Conservation (phyloP, 2,888 invertebrate species). For the Catocala nupta region DNA sequence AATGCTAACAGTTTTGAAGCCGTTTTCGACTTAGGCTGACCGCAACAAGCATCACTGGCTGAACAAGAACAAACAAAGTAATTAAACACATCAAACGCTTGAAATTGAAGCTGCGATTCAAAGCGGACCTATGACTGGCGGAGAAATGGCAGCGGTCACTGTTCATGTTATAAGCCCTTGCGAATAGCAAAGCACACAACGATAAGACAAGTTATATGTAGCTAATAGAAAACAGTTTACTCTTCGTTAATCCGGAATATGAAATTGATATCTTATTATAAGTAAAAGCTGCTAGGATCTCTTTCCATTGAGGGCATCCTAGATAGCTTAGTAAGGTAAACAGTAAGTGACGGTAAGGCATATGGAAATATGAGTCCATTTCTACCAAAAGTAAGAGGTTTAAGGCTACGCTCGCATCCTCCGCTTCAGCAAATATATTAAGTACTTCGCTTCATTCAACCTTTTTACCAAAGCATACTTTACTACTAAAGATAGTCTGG, state of each 20-base stretch:
- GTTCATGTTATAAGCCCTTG: conserved; percentile 31
- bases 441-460: no score
- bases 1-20: conserved; percentile 81
- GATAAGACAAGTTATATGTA: conserved; percentile 33
- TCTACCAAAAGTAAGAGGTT: no score
- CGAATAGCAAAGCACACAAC: conserved; percentile 33
- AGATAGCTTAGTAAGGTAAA: no score
- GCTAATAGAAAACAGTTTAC: conserved; percentile 29
- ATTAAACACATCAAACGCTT: conserved; percentile 86
- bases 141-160: conserved; percentile 46
- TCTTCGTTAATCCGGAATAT: not conserved
- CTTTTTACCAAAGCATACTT: no score
- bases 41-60: conserved; percentile 78
- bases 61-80: conserved; percentile 86
- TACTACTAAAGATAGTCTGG: no score
- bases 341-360: no score
- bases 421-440: no score
- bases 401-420: no score
- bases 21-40: conserved; percentile 81
- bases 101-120: conserved; percentile 82
- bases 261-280: not conserved
- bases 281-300: no score
- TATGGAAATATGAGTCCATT: no score
- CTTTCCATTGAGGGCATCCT: no score
- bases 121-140: conserved; percentile 60